Evolutionary conservation across 2,797 vertebrate genomes (phyloP).

Genomic region (Lagodon rhomboides): DNA sequence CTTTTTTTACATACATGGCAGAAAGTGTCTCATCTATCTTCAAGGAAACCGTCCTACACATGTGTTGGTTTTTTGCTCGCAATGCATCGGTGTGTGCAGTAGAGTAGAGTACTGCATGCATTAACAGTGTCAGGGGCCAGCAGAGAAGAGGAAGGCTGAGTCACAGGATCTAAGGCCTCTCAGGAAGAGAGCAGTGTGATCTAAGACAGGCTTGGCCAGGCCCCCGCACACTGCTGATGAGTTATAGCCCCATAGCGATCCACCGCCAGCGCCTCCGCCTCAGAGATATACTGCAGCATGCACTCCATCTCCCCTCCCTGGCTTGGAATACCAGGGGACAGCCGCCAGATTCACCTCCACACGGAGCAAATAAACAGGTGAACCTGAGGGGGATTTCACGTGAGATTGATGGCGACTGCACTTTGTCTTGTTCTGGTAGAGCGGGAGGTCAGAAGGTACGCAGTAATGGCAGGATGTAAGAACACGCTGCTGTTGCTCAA

Average conservation of each 20-base stretch:
- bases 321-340: constrained; percentile 29
- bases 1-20: constrained; percentile 48
- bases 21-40: constrained; percentile 24
- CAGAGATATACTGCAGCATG: constrained; percentile 62
- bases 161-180: constrained; percentile 77
- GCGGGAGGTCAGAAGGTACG: constrained; percentile 59
- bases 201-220: constrained; percentile 73
- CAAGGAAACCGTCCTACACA: not conserved
- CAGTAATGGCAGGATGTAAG: constrained; percentile 67
- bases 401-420: constrained; percentile 61
- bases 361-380: constrained; percentile 73
- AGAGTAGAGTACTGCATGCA: constrained; percentile 18
- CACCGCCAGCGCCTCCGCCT: constrained; percentile 56
- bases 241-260: constrained; percentile 67
- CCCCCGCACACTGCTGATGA: constrained; percentile 73
- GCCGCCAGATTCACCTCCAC: constrained; percentile 57
- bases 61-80: constrained; percentile 13
- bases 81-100: constrained; percentile 2
- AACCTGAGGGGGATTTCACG: constrained; percentile 48
- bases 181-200: constrained; percentile 81
- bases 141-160: constrained; percentile 78
- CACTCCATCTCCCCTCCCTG: constrained; percentile 50
- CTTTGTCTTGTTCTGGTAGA: constrained; percentile 58
- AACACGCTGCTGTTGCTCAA: constrained; percentile 65
- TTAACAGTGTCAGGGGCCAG: constrained; percentile 54